Percentiles rank a stretch among this genome's conserved stretches.
These are phyloP conservation scores for Salvator merianae DNA, from an alignment of 2,113 vertebrate genomes.

Conservation along the genomic window DNA sequence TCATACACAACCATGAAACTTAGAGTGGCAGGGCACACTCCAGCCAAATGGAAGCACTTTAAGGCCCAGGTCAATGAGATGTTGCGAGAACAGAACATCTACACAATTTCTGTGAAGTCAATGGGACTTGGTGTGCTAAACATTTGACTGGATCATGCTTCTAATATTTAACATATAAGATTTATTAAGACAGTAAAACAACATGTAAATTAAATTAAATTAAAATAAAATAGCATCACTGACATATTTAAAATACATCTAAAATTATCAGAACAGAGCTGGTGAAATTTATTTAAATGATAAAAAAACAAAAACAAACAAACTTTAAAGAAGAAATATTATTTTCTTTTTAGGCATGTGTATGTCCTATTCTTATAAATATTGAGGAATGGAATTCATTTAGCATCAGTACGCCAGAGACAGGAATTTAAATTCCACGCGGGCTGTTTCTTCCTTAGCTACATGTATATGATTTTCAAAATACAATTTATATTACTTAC, in stretches of 20 bases:
- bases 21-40: not conserved
- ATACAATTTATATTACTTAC: not conserved
- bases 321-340: not conserved
- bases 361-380: not conserved
- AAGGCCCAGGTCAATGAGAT: not conserved
- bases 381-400: slow-evolving; percentile 20
- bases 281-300: not conserved
- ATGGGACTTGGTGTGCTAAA: not conserved
- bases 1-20: not conserved
- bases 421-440: slow-evolving; percentile 2
- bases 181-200: slow-evolving; percentile 61
- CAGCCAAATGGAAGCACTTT: not conserved
- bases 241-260: slow-evolving; percentile 50
- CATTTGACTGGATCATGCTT: not conserved
- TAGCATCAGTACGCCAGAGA: slow-evolving; percentile 41
- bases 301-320: too few species aligned
- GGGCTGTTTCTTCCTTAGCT: slow-evolving; percentile 9
- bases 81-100: not conserved
- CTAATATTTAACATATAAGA: slow-evolving; percentile 49
- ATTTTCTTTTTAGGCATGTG: not conserved
- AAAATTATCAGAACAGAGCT: slow-evolving; percentile 38
- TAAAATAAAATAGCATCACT: slow-evolving; percentile 52
- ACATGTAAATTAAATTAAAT: slow-evolving; percentile 44
- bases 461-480: not conserved
- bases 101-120: not conserved